Evolutionary conservation across 2,797 vertebrate species (phyloP), one percentile per base, ranked within the genome.

Genomic region (Acrossocheilus fasciatus): DNA sequence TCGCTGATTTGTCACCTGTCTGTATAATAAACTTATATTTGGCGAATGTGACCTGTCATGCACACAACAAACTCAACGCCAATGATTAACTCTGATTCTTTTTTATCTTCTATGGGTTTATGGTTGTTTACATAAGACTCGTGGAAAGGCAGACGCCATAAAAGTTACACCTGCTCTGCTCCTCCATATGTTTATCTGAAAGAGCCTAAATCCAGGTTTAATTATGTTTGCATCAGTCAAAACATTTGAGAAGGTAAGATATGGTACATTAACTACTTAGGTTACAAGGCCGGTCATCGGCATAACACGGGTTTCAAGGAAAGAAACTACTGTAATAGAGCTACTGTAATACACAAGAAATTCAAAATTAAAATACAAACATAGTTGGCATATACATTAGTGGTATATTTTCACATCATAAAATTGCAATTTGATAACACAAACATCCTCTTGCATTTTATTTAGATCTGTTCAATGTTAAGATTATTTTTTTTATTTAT

Each of bases 21-120:
- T 81, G 47, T 79, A 79, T 83, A 87, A 87, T 87, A 89, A 89
- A 89, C 66, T 80, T 85, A 47, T 89, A 83, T 75, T 79, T 80
- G 66, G 73, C 30, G 74, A 73, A 43, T 23, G 20, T 73, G 84
- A 86, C 76, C 52, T 18, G 50, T 62, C 54, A 45, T 11, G 50
- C 69, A 26, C 52, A 74, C 74, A 50, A 57, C 78, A 85, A 86
- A 86, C 86, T 30, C 10, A 20, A 6, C 18, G 59, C 34, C 81
- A 87, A 83, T 87, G 57, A 87, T 89, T 85, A 87, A 87, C 88
- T 50, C 52, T 45, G 78, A 72, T 79, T 30, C 57, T 8, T 26
- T 30, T 64, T 62, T 26, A 77, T 87, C 39, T 66, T 52, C 26
- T 18, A 23, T 74, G 66, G 66, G 41, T 81, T 86, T 81, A 74